These are phyloP conservation scores for Monodelphis domestica DNA, from an alignment of 2,797 vertebrate genomes.

Conservation along the genomic window DNA sequence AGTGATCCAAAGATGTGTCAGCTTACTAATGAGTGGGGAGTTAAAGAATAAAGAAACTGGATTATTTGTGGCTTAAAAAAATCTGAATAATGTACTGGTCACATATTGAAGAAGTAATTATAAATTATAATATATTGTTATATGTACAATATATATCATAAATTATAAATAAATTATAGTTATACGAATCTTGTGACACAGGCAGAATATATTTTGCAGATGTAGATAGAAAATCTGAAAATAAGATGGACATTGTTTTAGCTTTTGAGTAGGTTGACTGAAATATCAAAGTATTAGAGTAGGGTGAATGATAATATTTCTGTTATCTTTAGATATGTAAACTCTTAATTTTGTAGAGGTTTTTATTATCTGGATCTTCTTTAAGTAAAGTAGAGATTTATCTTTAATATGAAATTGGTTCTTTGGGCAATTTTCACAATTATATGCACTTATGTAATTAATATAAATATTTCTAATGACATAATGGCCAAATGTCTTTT, in stretches of 20 bases:
- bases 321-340: background rate
- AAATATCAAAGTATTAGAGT: constrained; percentile 34
- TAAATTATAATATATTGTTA: no score
- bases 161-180: no score
- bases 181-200: background rate
- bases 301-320: background rate
- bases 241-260: background rate
- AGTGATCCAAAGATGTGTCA: background rate
- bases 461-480: constrained; percentile 37
- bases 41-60: background rate
- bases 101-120: background rate
- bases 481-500: constrained; percentile 40
- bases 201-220: background rate
- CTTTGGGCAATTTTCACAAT: constrained; percentile 48
- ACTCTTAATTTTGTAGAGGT: constrained; percentile 42
- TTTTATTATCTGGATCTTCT: constrained; percentile 13
- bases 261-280: background rate
- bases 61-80: constrained; percentile 31
- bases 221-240: background rate
- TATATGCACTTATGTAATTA: constrained; percentile 45
- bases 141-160: no score
- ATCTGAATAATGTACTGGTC: background rate
- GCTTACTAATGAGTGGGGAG: background rate
- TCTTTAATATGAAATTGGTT: constrained; percentile 38
- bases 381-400: constrained; percentile 36